Conservation (phyloP, 2,888 invertebrate genomes). For the Thecocarcelia acutangulata region DNA sequence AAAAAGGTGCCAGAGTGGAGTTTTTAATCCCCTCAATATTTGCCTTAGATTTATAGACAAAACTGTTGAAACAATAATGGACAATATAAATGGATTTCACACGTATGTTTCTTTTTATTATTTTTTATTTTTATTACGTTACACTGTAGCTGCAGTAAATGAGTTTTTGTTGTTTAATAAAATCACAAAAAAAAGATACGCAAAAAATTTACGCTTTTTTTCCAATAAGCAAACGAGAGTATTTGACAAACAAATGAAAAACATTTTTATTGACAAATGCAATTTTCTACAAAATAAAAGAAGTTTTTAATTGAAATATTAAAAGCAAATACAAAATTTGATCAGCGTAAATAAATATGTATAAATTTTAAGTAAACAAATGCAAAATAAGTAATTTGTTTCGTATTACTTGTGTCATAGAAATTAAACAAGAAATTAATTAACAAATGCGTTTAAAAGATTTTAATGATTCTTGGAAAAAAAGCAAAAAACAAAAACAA, state of each 20-base stretch:
- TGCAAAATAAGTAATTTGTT: constrained; percentile 26
- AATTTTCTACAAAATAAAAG: constrained; percentile 25
- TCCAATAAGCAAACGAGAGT: background rate
- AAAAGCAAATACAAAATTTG: constrained; percentile 28
- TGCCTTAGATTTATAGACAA: constrained; percentile 53
- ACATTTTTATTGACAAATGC: constrained; percentile 29
- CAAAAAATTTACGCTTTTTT: constrained; percentile 2
- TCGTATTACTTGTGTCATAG: background rate
- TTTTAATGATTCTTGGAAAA: too few species aligned
- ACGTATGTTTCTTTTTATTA: constrained; percentile 2
- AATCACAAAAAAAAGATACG: constrained; percentile 2
- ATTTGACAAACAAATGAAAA: constrained; percentile 17
- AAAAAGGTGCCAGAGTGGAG: constrained; percentile 19
- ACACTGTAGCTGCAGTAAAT: constrained; percentile 8
- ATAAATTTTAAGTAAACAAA: constrained; percentile 3
- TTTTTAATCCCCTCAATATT: constrained; percentile 58
- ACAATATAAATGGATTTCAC: constrained; percentile 54
- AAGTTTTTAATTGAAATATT: constrained; percentile 42
- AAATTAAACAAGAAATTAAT: too few species aligned
- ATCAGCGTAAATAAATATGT: constrained; percentile 36
- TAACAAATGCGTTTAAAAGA: too few species aligned
- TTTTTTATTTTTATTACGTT: background rate
- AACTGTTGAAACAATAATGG: constrained; percentile 54
- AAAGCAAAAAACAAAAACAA: too few species aligned
- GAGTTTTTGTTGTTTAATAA: constrained; percentile 26